These are phyloP conservation scores for Chamaea fasciata DNA, from an alignment of 2,113 vertebrate species.

Conservation along the genomic window DNA sequence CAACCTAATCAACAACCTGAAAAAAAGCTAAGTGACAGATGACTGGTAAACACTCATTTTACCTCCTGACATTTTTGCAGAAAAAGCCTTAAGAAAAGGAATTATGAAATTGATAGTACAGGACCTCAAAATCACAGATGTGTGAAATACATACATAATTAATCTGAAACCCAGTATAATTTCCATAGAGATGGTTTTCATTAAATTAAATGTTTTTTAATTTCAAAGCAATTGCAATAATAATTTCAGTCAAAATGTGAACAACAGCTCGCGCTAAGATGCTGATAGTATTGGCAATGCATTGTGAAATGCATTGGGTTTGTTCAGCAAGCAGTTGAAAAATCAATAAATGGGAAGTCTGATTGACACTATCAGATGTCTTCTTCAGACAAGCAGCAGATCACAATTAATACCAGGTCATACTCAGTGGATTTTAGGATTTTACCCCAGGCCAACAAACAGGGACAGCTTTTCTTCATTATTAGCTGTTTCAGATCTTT, in stretches of 20 bases:
- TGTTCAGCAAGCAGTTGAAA: conserved; percentile 30
- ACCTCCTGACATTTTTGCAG: neutral
- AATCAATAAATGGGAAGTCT: conserved; percentile 27
- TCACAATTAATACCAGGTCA: neutral
- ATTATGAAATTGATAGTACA: conserved; percentile 24
- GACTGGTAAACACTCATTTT: neutral
- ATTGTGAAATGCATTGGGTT: conserved; percentile 13
- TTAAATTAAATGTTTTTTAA: conserved; percentile 42
- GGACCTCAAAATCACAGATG: conserved; percentile 36
- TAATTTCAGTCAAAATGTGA: conserved; percentile 39
- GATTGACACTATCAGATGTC: conserved; percentile 19
- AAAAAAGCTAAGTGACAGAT: neutral
- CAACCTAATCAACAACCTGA: neutral
- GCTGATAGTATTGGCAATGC: conserved; percentile 5
- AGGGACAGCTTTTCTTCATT: neutral
- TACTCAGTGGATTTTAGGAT: neutral
- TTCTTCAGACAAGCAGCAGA: conserved; percentile 13
- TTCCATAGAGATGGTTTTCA: conserved; percentile 50
- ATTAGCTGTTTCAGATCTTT: neutral
- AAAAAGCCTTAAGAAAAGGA: conserved; percentile 35
- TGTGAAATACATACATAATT: conserved; percentile 57
- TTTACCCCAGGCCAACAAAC: neutral
- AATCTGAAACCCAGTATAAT: conserved; percentile 47
- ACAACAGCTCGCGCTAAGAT: conserved; percentile 7
- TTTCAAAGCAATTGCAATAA: conserved; percentile 51